Percentiles rank a stretch among this genome's conserved stretches.
Conservation (phyloP, 2,113 vertebrate genomes). For the Otus sunia region DNA sequence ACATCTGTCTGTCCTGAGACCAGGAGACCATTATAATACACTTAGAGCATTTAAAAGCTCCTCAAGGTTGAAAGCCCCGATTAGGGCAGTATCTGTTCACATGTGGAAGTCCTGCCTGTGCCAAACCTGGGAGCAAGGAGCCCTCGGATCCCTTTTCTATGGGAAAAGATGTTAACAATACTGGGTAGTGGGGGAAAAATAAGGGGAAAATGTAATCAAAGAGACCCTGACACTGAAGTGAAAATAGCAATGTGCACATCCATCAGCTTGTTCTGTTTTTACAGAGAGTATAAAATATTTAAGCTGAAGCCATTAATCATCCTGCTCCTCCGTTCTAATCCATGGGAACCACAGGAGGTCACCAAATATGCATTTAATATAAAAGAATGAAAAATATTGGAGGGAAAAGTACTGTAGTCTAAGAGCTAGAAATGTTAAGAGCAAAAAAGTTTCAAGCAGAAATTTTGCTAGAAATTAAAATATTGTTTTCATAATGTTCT, state of each 20-base stretch:
- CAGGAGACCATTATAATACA: constrained; percentile 66
- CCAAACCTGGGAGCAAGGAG: background rate
- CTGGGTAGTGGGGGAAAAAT: background rate
- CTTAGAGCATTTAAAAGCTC: constrained; percentile 63
- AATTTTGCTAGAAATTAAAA: background rate
- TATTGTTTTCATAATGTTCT: background rate
- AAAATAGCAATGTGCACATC: constrained; percentile 44
- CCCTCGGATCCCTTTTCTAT: background rate
- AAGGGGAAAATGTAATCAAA: constrained; percentile 24
- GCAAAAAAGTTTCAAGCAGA: background rate
- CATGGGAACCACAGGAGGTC: constrained; percentile 68
- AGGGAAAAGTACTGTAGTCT: background rate
- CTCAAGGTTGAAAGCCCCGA: constrained; percentile 60
- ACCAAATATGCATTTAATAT: constrained; percentile 65
- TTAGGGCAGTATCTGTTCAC: constrained; percentile 52
- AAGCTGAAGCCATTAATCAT: constrained; percentile 60
- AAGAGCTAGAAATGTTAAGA: background rate
- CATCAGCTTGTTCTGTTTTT: constrained; percentile 58
- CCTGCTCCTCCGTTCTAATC: constrained; percentile 42
- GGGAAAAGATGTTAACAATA: background rate
- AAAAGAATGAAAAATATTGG: constrained; percentile 51
- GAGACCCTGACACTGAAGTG: background rate
- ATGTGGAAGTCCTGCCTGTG: background rate
- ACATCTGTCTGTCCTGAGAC: constrained; percentile 68
- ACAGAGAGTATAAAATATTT: constrained; percentile 67